phyloP scores from a whole-genome alignment of 1,140 invertebrate genomes.

The Euura saliciscinereae region DNA sequence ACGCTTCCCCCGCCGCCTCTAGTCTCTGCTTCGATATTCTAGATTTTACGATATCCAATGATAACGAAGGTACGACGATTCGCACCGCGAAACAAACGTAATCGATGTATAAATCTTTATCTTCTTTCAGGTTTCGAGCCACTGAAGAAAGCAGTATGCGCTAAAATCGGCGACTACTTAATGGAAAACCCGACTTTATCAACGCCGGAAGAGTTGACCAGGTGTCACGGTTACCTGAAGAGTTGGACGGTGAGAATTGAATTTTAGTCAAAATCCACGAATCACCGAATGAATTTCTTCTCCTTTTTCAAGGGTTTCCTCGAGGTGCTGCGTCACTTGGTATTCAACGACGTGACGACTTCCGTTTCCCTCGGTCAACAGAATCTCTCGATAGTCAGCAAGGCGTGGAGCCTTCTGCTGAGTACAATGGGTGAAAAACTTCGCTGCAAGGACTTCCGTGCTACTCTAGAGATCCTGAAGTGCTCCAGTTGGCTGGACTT shows the following conservation, averaged over 20 bases:
- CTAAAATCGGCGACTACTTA: neutral
- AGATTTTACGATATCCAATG: slow-evolving; percentile 30
- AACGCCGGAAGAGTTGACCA: neutral
- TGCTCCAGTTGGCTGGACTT: neutral
- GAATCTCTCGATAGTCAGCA: neutral
- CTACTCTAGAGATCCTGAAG: neutral
- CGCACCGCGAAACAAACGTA: too few relatives aligned
- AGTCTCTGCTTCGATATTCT: slow-evolving; percentile 40
- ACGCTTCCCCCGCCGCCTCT: slow-evolving; percentile 9
- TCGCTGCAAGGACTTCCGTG: neutral
- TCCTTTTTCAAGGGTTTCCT: neutral
- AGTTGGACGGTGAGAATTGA: neutral
- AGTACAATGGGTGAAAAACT: neutral
- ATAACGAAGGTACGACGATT: slow-evolving; percentile 29
- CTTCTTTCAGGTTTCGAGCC: neutral
- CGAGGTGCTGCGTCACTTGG: neutral
- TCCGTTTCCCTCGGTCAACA: neutral
- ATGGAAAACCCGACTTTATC: neutral
- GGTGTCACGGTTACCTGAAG: neutral
- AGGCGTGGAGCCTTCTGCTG: neutral
- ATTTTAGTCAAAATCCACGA: neutral
- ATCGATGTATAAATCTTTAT: too few relatives aligned
- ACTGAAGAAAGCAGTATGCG: neutral
- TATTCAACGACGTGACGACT: neutral
- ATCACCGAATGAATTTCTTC: neutral